Evolutionary conservation across 1,140 invertebrate species (phyloP), one percentile per base, ranked within the genome.

Genomic region (Tetraneura akinire): DNA sequence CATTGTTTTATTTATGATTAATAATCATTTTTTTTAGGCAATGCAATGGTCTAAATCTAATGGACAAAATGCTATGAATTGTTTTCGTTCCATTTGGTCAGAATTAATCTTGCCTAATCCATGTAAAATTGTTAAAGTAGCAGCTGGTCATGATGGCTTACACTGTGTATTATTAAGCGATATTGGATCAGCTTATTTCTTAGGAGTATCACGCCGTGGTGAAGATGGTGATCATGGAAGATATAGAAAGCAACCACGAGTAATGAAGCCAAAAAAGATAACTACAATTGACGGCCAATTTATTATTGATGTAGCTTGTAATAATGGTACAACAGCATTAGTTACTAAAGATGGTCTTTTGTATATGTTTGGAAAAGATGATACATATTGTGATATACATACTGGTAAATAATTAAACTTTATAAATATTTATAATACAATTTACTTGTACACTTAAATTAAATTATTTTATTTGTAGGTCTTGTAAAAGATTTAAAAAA

Each of bases 351-450:
- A 94, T 80, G 96, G 96, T 0, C 91, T 95, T 82, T 86, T 98
- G 1, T 90, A 94, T 55, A 95, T 98, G 91, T 98, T 96, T 86
- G 96, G 96, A 29, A 98, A 98, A 87, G 96, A 98, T 87, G 94
- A 94, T 8, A 88, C 92, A 9, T 92, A 97, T 85, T 93, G 93
- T 85, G 95, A 98, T 87, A 87, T 90, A 32, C 86, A 88, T 14
- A 91, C 90, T 80, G 92, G 92, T 88, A 80, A 80, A 8, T 57
- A 73, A 21, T 57, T 73, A n/a, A 42, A 29, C 32, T 4, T 37
- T 37, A 37, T 4, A n/a, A n/a, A 37, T 4, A 4, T 37, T 37
- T 37, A 37, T 8, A 37, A 4, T 37, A 37, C n/a, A 37, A 37
- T 37, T 37, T 37, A 37, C n/a, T n/a, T n/a, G n/a, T n/a, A 37